Conservation (phyloP, 2,888 invertebrate genomes). For the Anthoptus insignis region DNA sequence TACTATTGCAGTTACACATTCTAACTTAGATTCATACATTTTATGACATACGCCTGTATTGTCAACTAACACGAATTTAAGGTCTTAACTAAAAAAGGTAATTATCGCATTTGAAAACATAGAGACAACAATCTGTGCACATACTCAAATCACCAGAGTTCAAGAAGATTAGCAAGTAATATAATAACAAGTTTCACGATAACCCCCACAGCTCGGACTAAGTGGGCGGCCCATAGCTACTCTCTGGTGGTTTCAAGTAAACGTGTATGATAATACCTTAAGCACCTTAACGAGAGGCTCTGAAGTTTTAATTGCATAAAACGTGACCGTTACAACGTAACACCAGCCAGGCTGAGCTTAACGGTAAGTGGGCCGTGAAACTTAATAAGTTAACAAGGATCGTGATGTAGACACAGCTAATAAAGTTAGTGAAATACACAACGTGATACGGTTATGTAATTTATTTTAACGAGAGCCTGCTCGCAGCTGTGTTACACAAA, state of each 20-base stretch:
- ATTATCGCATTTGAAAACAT: too few relatives aligned
- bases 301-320: slow-evolving; percentile 23
- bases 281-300: slow-evolving; percentile 17
- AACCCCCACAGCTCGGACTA: not conserved
- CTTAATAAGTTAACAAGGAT: slow-evolving; percentile 20
- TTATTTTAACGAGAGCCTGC: not conserved
- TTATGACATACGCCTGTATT: too few relatives aligned
- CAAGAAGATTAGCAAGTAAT: not conserved
- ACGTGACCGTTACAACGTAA: slow-evolving; percentile 10
- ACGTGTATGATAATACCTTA: slow-evolving; percentile 17
- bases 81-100: too few relatives aligned
- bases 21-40: not conserved
- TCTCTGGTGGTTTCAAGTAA: not conserved
- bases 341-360: not conserved
- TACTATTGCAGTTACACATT: too few relatives aligned
- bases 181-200: not conserved
- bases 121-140: too few relatives aligned
- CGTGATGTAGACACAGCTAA: slow-evolving; percentile 1
- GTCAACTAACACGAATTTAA: too few relatives aligned
- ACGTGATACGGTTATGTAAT: not conserved
- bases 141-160: too few relatives aligned
- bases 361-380: slow-evolving; percentile 4
- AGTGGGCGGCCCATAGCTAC: not conserved
- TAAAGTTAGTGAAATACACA: slow-evolving; percentile 6
- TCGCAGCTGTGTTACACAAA: not conserved